A percentile compares a stretch with the other conserved stretches of the same genome.
Conservation (phyloP, 1,140 invertebrate species). For the Copidosoma floridanum region DNA sequence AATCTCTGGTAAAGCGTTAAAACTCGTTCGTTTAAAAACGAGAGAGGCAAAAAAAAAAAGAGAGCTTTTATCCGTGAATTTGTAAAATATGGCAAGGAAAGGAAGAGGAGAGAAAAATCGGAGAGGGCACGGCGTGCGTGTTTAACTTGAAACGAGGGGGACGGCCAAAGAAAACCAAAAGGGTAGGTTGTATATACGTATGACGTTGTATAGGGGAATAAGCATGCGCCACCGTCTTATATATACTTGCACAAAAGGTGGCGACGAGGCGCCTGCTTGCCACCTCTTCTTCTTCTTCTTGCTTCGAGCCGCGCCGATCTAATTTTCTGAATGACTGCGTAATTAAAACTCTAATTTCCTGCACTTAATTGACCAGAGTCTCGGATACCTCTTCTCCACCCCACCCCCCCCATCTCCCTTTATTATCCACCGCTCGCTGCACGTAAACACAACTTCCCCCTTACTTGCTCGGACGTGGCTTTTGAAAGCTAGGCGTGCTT, state of each 20-base stretch:
- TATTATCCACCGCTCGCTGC: constrained; percentile 21
- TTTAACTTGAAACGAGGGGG: too few relatives aligned
- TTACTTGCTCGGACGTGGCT: too few relatives aligned
- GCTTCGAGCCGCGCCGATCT: constrained; percentile 48
- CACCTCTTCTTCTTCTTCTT: constrained; percentile 15
- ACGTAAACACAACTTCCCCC: too few relatives aligned
- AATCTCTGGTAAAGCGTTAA: too few relatives aligned
- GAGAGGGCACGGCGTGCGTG: not conserved
- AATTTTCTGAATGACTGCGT: constrained; percentile 61
- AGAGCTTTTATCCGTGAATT: too few relatives aligned
- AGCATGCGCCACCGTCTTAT: too few relatives aligned
- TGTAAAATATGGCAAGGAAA: too few relatives aligned
- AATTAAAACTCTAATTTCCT: constrained; percentile 61
- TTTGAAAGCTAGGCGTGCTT: too few relatives aligned
- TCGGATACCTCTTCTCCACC: constrained; percentile 42
- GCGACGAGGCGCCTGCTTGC: constrained; percentile 16
- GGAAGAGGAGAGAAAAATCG: not conserved
- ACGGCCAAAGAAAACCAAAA: too few relatives aligned
- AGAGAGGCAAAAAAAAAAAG: not conserved
- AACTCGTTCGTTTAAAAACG: too few relatives aligned
- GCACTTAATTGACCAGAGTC: constrained; percentile 59
- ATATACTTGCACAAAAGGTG: constrained; percentile 1
- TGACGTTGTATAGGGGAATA: too few relatives aligned
- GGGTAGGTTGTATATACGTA: not conserved
- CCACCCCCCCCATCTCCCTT: not conserved